Conservation (phyloP, 1,140 invertebrate genomes). For the Samia ricini region DNA sequence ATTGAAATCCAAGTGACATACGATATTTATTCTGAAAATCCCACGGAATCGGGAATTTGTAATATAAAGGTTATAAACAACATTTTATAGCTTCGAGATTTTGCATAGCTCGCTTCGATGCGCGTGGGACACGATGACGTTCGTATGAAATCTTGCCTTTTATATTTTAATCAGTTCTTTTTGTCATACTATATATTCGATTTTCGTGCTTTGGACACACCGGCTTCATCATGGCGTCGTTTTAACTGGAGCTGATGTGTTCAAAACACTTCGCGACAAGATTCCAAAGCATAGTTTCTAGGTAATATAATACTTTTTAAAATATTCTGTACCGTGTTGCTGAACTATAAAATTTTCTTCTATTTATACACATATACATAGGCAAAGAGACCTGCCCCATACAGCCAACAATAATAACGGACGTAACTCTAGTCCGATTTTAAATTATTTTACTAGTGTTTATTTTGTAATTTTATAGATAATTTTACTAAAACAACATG, state of each 20-base stretch:
- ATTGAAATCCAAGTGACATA: too few relatives aligned
- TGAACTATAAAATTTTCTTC: neutral
- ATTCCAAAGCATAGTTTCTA: neutral
- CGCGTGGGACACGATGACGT: neutral
- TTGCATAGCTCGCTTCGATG: neutral
- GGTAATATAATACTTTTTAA: neutral
- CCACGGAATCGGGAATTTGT: too few relatives aligned
- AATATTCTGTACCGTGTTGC: neutral
- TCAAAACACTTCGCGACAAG: neutral
- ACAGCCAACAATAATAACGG: neutral
- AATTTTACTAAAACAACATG: too few relatives aligned
- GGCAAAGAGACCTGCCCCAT: neutral
- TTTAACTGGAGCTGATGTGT: neutral
- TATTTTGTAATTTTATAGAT: too few relatives aligned
- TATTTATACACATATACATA: neutral
- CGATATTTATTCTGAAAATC: too few relatives aligned
- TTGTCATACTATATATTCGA: neutral
- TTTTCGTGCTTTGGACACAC: neutral
- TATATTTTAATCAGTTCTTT: neutral
- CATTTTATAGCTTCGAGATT: neutral
- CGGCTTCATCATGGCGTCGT: neutral
- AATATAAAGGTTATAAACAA: neutral
- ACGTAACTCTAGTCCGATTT: neutral
- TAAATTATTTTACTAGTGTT: neutral
- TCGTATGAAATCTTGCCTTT: neutral